Conservation (phyloP, 2,888 invertebrate genomes). For the Quadriops clusia region DNA sequence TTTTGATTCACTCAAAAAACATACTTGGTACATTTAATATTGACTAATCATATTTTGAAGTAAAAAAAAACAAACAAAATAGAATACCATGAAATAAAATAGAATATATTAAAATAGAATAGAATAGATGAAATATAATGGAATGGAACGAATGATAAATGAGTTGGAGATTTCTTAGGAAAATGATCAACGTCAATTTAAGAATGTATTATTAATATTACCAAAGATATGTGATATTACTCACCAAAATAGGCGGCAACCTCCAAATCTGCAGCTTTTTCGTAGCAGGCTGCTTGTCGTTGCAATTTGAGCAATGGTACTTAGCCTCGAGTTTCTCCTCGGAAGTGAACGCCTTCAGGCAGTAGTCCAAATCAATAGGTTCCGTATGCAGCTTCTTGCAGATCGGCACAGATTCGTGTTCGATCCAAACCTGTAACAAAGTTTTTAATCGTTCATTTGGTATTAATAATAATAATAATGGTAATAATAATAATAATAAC, state of each 20-base stretch:
- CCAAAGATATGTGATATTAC: slow-evolving; percentile 22
- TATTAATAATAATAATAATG: no score
- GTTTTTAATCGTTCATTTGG: neutral
- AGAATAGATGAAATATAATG: slow-evolving; percentile 3
- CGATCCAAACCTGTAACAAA: slow-evolving; percentile 52
- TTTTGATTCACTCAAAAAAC: no score
- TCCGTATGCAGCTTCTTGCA: slow-evolving; percentile 63
- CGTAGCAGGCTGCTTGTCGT: slow-evolving; percentile 70
- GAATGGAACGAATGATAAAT: no score
- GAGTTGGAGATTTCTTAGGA: no score
- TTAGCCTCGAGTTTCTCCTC: slow-evolving; percentile 77
- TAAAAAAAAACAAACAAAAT: no score
- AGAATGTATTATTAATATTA: slow-evolving; percentile 5
- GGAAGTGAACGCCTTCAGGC: slow-evolving; percentile 78
- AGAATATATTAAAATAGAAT: no score
- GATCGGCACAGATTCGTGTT: slow-evolving; percentile 61
- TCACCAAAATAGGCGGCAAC: slow-evolving; percentile 75
- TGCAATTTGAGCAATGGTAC: slow-evolving; percentile 77
- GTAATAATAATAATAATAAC: no score
- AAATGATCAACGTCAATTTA: neutral
- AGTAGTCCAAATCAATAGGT: slow-evolving; percentile 73
- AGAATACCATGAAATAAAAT: no score
- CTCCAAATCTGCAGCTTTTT: slow-evolving; percentile 89
- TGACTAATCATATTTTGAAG: no score
- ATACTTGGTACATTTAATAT: no score